Conservation (phyloP, 2,113 vertebrate species). For the human region DNA sequence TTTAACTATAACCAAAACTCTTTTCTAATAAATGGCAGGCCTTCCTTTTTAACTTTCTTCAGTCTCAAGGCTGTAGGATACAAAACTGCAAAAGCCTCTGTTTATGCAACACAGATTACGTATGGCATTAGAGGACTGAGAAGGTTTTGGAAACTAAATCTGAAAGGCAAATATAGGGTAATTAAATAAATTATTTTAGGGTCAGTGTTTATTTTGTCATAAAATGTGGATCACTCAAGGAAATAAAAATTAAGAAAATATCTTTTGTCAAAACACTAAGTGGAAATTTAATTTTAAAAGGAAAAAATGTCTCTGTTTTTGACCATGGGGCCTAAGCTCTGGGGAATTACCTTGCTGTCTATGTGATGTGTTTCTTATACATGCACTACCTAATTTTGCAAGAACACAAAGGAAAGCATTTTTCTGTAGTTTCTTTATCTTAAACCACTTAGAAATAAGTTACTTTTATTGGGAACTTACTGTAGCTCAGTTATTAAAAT, state of each 20-base stretch:
- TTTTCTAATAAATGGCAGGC: conserved; percentile 65
- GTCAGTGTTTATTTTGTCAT: conserved; percentile 61
- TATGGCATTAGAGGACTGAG: background rate
- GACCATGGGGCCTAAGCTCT: background rate
- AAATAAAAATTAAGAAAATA: conserved; percentile 54
- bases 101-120: conserved; percentile 33
- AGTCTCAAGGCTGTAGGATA: conserved; percentile 32
- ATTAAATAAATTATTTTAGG: conserved; percentile 60
- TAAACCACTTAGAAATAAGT: conserved; percentile 36
- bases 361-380: background rate
- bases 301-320: conserved; percentile 13
- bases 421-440: background rate
- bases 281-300: conserved; percentile 54
- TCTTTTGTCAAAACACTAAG: conserved; percentile 55
- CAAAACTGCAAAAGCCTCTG: conserved; percentile 24
- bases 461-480: background rate
- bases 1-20: conserved; percentile 69
- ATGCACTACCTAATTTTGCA: background rate
- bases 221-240: background rate
- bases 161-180: conserved; percentile 33
- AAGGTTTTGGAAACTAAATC: conserved; percentile 61
- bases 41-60: background rate
- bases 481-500: background rate
- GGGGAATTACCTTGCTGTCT: background rate
- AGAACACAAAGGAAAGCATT: background rate